Conservation (phyloP, 2,797 vertebrate genomes). For the Xenopus petersii region DNA sequence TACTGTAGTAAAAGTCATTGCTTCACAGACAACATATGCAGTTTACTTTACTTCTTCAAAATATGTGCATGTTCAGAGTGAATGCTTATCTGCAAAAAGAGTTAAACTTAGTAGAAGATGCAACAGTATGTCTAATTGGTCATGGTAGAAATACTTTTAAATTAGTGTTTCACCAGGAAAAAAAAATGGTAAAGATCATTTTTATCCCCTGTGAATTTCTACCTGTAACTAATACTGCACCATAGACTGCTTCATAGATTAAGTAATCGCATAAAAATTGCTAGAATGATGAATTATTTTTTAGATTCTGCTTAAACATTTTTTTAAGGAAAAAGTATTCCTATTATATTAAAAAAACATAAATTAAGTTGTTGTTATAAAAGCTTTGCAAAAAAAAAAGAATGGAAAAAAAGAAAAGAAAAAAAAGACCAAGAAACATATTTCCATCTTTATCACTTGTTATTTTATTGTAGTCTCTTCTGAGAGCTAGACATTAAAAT, state of each 20-base stretch:
- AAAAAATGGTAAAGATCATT: slow-evolving; percentile 6
- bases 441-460: slow-evolving; percentile 54
- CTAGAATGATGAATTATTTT: slow-evolving; percentile 35
- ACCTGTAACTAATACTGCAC: slow-evolving; percentile 7
- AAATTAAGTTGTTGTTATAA: no score
- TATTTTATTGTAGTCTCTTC: slow-evolving; percentile 58
- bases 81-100: slow-evolving; percentile 25
- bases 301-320: slow-evolving; percentile 22
- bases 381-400: no score
- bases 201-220: slow-evolving; percentile 10
- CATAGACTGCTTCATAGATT: no score
- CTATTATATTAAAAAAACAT: no score
- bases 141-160: slow-evolving; percentile 15
- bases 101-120: not conserved
- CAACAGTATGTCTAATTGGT: slow-evolving; percentile 23
- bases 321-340: not conserved
- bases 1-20: not conserved
- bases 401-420: no score
- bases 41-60: not conserved
- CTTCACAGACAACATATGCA: slow-evolving; percentile 7
- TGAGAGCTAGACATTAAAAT: slow-evolving; percentile 69
- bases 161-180: slow-evolving; percentile 13
- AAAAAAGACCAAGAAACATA: slow-evolving; percentile 29
- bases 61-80: not conserved
- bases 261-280: slow-evolving; percentile 8